phyloP scores from a whole-genome alignment of 2,797 vertebrate genomes.

The Premnoplex brunnescens region DNA sequence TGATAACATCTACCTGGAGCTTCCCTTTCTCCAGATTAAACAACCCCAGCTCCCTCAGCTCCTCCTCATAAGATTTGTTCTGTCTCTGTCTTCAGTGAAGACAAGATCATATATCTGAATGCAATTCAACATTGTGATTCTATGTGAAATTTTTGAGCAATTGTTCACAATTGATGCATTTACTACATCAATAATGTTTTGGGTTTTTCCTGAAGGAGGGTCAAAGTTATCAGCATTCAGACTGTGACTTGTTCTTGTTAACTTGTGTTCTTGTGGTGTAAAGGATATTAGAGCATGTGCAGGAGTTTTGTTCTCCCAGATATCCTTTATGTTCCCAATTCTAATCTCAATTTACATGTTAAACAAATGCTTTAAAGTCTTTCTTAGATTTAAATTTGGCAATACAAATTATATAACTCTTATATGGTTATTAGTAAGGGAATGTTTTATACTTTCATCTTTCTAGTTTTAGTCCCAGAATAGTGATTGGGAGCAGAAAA shows the following conservation, averaged over 20 bases:
- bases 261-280: background rate
- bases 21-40: background rate
- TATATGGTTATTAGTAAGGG: background rate
- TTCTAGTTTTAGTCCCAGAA: background rate
- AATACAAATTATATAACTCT: background rate
- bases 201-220: background rate
- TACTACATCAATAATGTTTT: background rate
- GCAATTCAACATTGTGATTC: background rate
- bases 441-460: background rate
- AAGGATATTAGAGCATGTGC: background rate
- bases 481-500: background rate
- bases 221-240: background rate
- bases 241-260: background rate
- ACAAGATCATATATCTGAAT: background rate
- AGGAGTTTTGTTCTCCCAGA: background rate
- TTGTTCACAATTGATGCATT: background rate
- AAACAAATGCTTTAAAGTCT: background rate
- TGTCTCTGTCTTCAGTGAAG: background rate
- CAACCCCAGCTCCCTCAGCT: fast-evolving
- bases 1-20: background rate
- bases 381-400: background rate
- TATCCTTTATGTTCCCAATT: background rate
- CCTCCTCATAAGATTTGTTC: background rate
- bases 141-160: background rate
- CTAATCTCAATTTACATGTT: background rate